These are phyloP conservation scores for Zalophus californianus DNA, from an alignment of 2,797 vertebrate genomes.

Conservation along the genomic window DNA sequence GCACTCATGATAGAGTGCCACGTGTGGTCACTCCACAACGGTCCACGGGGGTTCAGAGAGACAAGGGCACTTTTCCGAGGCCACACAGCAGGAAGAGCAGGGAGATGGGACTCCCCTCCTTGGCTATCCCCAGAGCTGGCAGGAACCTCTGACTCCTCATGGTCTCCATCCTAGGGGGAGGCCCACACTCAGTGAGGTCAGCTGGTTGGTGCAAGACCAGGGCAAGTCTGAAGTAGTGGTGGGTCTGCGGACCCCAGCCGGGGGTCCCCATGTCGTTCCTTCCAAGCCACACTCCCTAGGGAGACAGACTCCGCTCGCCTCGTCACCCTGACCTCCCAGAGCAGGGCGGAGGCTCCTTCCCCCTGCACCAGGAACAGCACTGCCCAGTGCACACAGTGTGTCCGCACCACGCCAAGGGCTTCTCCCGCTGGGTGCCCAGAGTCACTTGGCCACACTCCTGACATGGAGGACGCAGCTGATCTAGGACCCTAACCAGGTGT, in stretches of 20 bases:
- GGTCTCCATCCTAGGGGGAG: neutral
- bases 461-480: rapidly evolving
- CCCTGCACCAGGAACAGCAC: neutral
- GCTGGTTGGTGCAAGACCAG: rapidly evolving
- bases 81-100: neutral
- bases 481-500: neutral
- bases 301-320: neutral
- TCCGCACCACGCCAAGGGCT: neutral
- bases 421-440: neutral
- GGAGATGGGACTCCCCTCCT: neutral
- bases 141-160: neutral
- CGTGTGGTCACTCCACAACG: rapidly evolving
- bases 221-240: no score
- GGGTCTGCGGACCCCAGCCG: neutral
- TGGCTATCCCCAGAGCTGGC: no score
- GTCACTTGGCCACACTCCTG: neutral
- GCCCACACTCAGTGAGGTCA: rapidly evolving
- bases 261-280: neutral
- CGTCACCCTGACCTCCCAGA: neutral
- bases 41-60: neutral
- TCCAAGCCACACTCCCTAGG: neutral
- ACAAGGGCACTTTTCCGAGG: neutral
- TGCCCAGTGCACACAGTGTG: no score
- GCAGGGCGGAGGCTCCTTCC: neutral
- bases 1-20: no score